These are phyloP conservation scores for Hapalemur alaotrensis DNA, from an alignment of 2,797 vertebrate species.

Conservation along the genomic window DNA sequence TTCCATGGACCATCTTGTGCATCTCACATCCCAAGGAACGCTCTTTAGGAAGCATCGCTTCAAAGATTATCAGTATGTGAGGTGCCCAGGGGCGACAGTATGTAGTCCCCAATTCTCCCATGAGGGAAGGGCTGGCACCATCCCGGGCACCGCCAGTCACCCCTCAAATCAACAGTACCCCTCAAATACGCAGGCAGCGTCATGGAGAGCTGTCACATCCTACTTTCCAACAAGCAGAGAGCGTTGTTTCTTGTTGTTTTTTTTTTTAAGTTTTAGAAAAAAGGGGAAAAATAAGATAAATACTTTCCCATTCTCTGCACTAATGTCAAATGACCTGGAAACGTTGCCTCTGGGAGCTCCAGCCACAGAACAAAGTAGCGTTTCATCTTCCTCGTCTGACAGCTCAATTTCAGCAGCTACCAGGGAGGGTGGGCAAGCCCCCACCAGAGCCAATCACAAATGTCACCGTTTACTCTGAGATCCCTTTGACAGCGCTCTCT, in stretches of 20 bases:
- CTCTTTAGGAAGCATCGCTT: background rate
- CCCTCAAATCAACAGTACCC: background rate
- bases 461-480: slow-evolving; percentile 68
- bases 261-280: slow-evolving; percentile 51
- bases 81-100: background rate
- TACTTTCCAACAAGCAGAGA: slow-evolving; percentile 68
- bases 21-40: background rate
- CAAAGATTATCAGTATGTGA: background rate
- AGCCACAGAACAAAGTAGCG: slow-evolving; percentile 80
- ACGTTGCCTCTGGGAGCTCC: slow-evolving; percentile 73
- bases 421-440: slow-evolving; percentile 43
- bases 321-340: slow-evolving; percentile 78
- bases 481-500: slow-evolving; percentile 76
- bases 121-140: background rate
- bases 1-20: background rate
- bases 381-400: slow-evolving; percentile 83
- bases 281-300: slow-evolving; percentile 26
- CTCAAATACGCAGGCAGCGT: background rate
- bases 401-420: slow-evolving; percentile 83
- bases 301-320: slow-evolving; percentile 59
- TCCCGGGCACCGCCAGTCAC: background rate
- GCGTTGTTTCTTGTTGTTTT: background rate
- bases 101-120: background rate
- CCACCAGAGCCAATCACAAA: slow-evolving; percentile 72
- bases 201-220: slow-evolving; percentile 34